Evolutionary conservation across 2,797 vertebrate species (phyloP).

Genomic region (Dendrocincla tyrannina): DNA sequence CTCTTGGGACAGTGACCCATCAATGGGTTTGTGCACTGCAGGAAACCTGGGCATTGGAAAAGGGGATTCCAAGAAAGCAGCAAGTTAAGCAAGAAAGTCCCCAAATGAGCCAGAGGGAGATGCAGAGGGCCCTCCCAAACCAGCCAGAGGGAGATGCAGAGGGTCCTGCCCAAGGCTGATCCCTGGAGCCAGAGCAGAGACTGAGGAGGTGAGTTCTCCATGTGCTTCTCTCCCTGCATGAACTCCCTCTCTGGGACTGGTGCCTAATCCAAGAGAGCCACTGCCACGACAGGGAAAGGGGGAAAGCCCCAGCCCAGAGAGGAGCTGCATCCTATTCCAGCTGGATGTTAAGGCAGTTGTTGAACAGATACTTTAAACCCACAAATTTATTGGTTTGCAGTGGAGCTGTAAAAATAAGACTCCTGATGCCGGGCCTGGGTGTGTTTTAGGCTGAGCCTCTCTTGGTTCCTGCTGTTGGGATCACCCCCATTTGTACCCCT

Average conservation of each 20-base stretch:
- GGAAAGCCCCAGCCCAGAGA: background rate
- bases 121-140: background rate
- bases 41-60: background rate
- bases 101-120: background rate
- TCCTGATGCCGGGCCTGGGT: background rate
- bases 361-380: background rate
- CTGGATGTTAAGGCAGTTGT: background rate
- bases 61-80: background rate
- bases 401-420: background rate
- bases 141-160: background rate
- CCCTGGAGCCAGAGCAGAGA: background rate
- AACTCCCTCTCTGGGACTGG: background rate
- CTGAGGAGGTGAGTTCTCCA: background rate
- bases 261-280: background rate
- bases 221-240: background rate
- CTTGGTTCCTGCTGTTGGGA: background rate
- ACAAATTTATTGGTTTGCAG: background rate
- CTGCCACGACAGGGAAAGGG: background rate
- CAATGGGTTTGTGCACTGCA: background rate
- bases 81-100: background rate
- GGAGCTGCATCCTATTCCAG: background rate
- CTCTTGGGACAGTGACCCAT: background rate
- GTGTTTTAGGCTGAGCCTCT: background rate
- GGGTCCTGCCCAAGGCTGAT: background rate
- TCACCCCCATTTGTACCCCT: background rate